Evolutionary conservation across 1,140 invertebrate species (phyloP), one percentile per base, ranked within the genome.

Genomic region (Neotoxoptera formosana): DNA sequence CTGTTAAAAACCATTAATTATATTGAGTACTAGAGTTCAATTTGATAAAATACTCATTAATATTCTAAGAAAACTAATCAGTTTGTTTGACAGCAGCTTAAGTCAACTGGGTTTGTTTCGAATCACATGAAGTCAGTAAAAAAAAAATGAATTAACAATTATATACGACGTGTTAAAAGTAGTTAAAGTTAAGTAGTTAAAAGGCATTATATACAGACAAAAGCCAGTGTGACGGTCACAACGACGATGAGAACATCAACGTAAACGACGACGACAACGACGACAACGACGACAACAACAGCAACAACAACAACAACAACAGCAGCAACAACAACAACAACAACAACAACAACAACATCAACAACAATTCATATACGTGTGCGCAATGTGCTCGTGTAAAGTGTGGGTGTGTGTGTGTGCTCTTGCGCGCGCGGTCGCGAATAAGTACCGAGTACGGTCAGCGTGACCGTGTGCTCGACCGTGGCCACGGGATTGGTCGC

Each of bases 401-500:
- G 60, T 14, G 30, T 76, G 9, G 30, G 60, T n/a, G 30, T 30
- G 56, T 60, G 25, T 60, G 56, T 60, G 30, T 67, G 4, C 3
- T n/a, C n/a, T n/a, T n/a, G n/a, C n/a, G 14, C 60, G 60, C 47
- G 86, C 17, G 30, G 30, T 17, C 17, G 30, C 2, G 7, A 56
- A 2, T 89, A 53, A 51, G 87, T 90, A 94, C 94, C 94, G 94
- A 94, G 94, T 94, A 94, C 94, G 60, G 94, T 93, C 53, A 94
- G 93, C 36, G 89, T 89, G 45, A 94, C 94, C 23, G 94, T 94
- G 45, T 94, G 93, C 87, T 94, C 91, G 53, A 94, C 94, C 14
- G 94, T 94, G 47, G 94, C 94, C 41, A 97, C 97, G 84, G 95
- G 95, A 95, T 98, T 98, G 94, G 95, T 96, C 47, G 97, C 97